Evolutionary conservation across 2,888 invertebrate genomes (phyloP).

Genomic region (Poecilus cupreus): DNA sequence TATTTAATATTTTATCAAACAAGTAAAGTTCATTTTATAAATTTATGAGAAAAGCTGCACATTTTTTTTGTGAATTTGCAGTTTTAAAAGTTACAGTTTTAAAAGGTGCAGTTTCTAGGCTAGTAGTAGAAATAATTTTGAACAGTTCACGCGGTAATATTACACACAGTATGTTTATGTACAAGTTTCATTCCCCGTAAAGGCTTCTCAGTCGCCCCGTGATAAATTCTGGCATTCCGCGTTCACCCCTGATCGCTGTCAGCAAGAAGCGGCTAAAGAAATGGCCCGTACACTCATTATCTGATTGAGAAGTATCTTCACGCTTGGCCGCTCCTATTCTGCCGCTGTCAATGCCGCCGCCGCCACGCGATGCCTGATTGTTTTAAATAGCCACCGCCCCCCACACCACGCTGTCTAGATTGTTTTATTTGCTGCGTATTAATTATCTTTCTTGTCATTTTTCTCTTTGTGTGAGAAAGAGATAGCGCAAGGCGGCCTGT

Average conservation of each 20-base stretch:
- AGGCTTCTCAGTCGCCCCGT: neutral
- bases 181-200: too few species aligned
- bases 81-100: too few species aligned
- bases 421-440: constrained; percentile 59
- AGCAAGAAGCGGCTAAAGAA: constrained; percentile 66
- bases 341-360: constrained; percentile 65
- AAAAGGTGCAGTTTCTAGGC: too few species aligned
- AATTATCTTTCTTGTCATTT: constrained; percentile 38
- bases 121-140: too few species aligned
- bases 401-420: constrained; percentile 17
- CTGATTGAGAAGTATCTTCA: constrained; percentile 68
- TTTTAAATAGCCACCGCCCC: constrained; percentile 48
- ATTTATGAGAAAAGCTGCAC: too few species aligned
- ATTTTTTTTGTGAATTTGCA: too few species aligned
- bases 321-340: constrained; percentile 68
- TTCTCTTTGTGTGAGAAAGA: neutral
- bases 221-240: neutral
- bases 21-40: too few species aligned
- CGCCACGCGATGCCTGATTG: constrained; percentile 44
- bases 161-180: too few species aligned
- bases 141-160: too few species aligned
- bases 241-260: constrained; percentile 35
- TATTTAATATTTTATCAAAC: too few species aligned
- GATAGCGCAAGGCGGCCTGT: too few species aligned
- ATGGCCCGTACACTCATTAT: constrained; percentile 68